Base-by-base conservation (phyloP, 2,888 invertebrate genomes). In the Cheiracanthium punctorium region DNA sequence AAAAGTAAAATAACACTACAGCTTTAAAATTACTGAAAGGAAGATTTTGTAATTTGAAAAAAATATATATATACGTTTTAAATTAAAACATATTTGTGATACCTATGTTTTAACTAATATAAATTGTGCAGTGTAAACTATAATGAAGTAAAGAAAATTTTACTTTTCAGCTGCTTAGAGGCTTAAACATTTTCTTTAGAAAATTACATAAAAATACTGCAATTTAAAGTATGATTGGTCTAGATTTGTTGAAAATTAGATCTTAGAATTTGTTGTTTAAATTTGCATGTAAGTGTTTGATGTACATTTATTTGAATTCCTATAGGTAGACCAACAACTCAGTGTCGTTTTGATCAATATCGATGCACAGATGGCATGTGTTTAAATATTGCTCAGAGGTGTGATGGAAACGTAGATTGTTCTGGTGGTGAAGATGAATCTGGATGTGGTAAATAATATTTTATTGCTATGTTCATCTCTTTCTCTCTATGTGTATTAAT, bases 341-440 rank as follows among this genome's bases (percentile, higher is more conserved):
- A 72, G 52, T 88, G 88, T 72, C 80, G 87, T 7, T 81, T 84
- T 84, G 86, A 86, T 69, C 81, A 88, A 48, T 95, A 93, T 91
- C 94, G 94, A 87, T 96, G 96, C 90, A 91, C 91, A 30, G 93
- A 94, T 88, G 95, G 95, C 0, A 92, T 93, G 28, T 91, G 91
- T 80, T 89, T 91, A 52, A 89, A 89, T 32, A 72, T 80, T 24
- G 87, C 89, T 17, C 89, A 88, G 72, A 81, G 89, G 33, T 90
- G 90, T 73, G 90, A 91, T 87, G 90, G 93, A 17, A 64, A 89
- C 5, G 87, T 73, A 0, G 94, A 95, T 90, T 95, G 95, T 90
- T 90, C 92, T 7, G 95, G 95, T 90, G 93, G 93, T 5, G 93
- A 94, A 29, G 96, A 95, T 91, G 95, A 95, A 91, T 71, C 90